phyloP scores from a whole-genome alignment of 2,888 invertebrate species.

The Gortyna flavago region DNA sequence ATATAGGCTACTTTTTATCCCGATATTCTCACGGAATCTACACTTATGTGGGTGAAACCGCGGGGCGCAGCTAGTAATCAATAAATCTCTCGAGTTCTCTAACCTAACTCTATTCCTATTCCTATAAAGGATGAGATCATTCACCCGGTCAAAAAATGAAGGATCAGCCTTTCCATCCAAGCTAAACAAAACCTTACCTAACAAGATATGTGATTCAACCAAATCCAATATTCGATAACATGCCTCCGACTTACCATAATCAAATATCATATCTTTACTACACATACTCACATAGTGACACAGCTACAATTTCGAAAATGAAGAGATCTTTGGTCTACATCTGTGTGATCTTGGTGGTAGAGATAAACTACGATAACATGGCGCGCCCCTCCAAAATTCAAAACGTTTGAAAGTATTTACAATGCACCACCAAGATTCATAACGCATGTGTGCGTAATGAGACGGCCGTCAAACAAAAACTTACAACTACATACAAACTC shows the following conservation, averaged over 20 bases:
- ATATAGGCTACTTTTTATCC: too few relatives aligned
- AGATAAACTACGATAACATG: too few relatives aligned
- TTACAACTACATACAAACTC: too few relatives aligned
- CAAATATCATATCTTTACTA: conserved; percentile 47
- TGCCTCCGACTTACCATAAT: conserved; percentile 51
- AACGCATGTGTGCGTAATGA: too few relatives aligned
- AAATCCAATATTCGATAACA: conserved; percentile 51
- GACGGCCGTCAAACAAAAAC: too few relatives aligned
- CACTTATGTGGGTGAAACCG: too few relatives aligned
- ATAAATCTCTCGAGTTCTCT: background rate
- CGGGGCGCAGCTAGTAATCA: too few relatives aligned
- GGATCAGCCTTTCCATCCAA: background rate
- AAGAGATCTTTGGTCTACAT: background rate
- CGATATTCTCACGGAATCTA: too few relatives aligned
- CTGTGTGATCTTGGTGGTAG: too few relatives aligned
- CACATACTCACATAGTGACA: background rate
- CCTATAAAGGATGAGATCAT: background rate
- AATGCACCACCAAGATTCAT: too few relatives aligned
- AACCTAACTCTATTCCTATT: background rate
- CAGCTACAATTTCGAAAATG: background rate
- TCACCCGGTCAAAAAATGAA: background rate
- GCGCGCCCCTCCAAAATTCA: too few relatives aligned
- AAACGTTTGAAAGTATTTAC: too few relatives aligned
- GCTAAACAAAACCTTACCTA: conserved; percentile 13
- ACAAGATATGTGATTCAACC: conserved; percentile 30